Conservation (phyloP, 2,888 invertebrate species). For the Synergus gifuensis region DNA sequence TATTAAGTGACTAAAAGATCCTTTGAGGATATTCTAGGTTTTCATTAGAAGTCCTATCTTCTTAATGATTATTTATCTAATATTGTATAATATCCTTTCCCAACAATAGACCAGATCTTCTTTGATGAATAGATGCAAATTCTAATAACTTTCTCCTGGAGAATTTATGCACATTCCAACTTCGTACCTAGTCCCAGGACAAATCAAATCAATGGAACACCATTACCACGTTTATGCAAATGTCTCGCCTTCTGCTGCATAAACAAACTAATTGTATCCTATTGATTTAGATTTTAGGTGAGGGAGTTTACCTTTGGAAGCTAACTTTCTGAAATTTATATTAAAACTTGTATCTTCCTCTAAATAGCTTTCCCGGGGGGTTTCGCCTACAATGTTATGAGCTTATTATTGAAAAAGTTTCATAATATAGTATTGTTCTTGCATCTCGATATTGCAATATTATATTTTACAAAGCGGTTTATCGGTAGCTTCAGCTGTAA, state of each 20-base stretch:
- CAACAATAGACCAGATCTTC: not conserved
- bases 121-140: constrained; percentile 19
- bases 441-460: not conserved
- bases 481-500: not conserved
- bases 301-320: not conserved
- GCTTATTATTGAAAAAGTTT: not conserved
- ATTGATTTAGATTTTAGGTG: not conserved
- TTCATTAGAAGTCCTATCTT: too few species aligned
- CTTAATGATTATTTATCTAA: not conserved
- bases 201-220: constrained; percentile 33
- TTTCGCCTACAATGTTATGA: not conserved
- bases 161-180: constrained; percentile 32
- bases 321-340: not conserved
- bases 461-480: not conserved
- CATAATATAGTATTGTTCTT: not conserved
- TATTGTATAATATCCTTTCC: not conserved
- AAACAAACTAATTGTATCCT: not conserved
- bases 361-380: not conserved
- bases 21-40: too few species aligned
- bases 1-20: too few species aligned
- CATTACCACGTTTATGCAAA: constrained; percentile 35
- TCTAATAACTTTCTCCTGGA: constrained; percentile 13
- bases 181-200: constrained; percentile 10
- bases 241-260: constrained; percentile 4
- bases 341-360: not conserved